These are phyloP conservation scores for Dendrolimus kikuchii DNA, from an alignment of 1,140 invertebrate genomes.

Conservation along the genomic window DNA sequence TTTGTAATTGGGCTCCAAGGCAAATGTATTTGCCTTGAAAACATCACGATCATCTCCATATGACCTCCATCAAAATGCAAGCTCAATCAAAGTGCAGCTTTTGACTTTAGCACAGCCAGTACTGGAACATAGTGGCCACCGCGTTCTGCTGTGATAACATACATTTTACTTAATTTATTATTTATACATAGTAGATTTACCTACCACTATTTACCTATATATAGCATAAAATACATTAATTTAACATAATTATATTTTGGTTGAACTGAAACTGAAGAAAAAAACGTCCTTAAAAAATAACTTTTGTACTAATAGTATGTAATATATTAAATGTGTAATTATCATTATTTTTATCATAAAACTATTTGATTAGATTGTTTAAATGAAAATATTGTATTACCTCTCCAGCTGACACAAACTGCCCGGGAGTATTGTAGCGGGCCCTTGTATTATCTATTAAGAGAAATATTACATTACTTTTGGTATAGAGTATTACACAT, in stretches of 20 bases:
- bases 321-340: too few relatives aligned
- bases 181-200: neutral
- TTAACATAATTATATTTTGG: too few relatives aligned
- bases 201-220: too few relatives aligned
- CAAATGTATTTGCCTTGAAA: too few relatives aligned
- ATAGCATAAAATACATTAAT: too few relatives aligned
- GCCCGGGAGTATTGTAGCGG: slow-evolving; percentile 46
- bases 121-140: slow-evolving; percentile 29
- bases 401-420: slow-evolving; percentile 44
- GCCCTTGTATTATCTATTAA: slow-evolving; percentile 41
- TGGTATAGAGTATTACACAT: too few relatives aligned
- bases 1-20: too few relatives aligned
- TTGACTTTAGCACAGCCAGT: slow-evolving; percentile 39
- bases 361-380: neutral
- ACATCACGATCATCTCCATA: neutral
- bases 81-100: slow-evolving; percentile 44
- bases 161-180: slow-evolving; percentile 7
- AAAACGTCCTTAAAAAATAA: too few relatives aligned
- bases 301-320: too few relatives aligned
- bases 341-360: too few relatives aligned
- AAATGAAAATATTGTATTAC: slow-evolving; percentile 26
- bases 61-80: slow-evolving; percentile 7
- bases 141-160: slow-evolving; percentile 30
- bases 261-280: too few relatives aligned
- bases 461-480: too few relatives aligned